Conservation (phyloP, 2,797 vertebrate species). For the Paramormyrops hopkinsi region DNA sequence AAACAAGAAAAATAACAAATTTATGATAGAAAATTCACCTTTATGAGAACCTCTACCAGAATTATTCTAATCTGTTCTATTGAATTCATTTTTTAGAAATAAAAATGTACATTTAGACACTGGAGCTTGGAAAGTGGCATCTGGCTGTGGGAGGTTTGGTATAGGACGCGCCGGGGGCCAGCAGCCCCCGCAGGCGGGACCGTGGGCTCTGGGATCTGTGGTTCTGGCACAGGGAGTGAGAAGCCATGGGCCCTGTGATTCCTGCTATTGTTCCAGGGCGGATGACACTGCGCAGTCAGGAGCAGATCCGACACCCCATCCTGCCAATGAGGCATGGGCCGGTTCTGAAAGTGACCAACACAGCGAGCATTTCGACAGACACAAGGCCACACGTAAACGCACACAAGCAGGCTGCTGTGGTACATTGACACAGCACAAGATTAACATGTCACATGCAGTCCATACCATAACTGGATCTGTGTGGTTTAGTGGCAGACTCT, state of each 20-base stretch:
- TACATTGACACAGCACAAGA: background rate
- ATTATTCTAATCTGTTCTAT: background rate
- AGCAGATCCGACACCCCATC: background rate
- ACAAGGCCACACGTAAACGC: background rate
- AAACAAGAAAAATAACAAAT: background rate
- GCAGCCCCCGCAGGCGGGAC: background rate
- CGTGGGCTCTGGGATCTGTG: background rate
- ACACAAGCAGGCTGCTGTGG: background rate
- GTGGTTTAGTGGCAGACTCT: background rate
- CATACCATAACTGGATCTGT: background rate
- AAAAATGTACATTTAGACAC: background rate
- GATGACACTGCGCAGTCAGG: background rate
- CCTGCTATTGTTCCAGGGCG: slow-evolving; percentile 3
- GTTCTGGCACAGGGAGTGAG: background rate
- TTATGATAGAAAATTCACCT: background rate
- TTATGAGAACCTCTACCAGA: background rate
- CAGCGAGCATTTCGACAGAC: background rate
- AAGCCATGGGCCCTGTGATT: background rate
- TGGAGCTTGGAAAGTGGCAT: background rate
- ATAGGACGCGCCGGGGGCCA: background rate
- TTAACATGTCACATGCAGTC: background rate
- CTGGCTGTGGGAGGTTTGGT: background rate
- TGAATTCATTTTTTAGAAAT: background rate
- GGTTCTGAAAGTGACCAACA: background rate
- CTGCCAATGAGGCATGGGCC: background rate